A percentile compares a stretch with the other conserved stretches of the same genome.
Conservation (phyloP, 2,797 vertebrate species). For the Tokudaia muenninki region DNA sequence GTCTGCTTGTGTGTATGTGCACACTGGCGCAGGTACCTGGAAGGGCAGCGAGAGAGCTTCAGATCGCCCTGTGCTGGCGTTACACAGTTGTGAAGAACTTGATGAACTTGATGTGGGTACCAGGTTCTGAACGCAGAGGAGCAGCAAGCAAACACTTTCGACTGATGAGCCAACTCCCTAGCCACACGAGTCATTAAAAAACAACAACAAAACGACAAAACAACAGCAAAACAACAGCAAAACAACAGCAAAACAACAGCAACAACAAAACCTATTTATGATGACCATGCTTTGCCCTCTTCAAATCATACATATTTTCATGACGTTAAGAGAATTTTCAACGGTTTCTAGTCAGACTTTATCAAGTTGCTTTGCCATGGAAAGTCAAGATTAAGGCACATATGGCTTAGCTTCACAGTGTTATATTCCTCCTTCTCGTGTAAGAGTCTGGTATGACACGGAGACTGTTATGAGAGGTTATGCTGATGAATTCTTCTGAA, state of each 20-base stretch:
- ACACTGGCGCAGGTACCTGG: neutral
- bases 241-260: neutral
- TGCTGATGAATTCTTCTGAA: neutral
- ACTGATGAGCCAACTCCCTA: neutral
- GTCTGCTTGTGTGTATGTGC: neutral
- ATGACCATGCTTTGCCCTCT: neutral
- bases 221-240: neutral
- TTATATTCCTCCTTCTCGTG: slow-evolving; percentile 43
- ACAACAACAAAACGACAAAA: neutral
- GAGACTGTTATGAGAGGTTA: neutral
- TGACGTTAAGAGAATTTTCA: slow-evolving; percentile 43
- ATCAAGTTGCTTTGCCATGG: slow-evolving; percentile 28
- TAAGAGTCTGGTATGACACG: neutral
- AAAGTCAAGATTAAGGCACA: slow-evolving; percentile 39
- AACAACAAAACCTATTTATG: neutral
- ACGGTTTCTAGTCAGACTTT: slow-evolving; percentile 50
- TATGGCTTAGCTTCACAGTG: slow-evolving; percentile 1
- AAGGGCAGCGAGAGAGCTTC: neutral
- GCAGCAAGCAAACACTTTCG: neutral
- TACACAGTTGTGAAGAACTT: neutral
- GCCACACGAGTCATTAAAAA: neutral
- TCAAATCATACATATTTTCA: neutral
- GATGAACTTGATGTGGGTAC: neutral
- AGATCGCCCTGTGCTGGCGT: neutral
- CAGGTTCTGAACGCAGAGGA: neutral